Evolutionary conservation across 2,888 invertebrate species (phyloP), one percentile per base, ranked within the genome.

Genomic region (Macaria liturata): DNA sequence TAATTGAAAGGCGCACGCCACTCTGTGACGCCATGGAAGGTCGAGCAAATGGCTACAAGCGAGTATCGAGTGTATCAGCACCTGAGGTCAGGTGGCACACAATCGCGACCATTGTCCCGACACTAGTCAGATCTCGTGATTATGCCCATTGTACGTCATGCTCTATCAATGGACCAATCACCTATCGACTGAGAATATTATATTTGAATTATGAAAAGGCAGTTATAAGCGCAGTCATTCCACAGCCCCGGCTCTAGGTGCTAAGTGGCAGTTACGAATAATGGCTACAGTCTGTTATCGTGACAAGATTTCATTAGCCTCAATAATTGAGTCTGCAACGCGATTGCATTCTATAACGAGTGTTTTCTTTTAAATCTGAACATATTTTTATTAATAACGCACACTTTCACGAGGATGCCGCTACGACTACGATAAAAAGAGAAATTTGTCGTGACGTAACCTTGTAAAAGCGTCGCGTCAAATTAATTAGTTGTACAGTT

Each of bases 1-100:
- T 91, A 90, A 91, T 91, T 88, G 90, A 84, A 79, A 73, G 74
- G 77, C 80, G 82, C 90, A 90, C 91, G 90, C 89, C 79, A 88
- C 77, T 80, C 75, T 74, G 76, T 77, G 78, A 76, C 75, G 75
- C 74, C 78, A 74, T 71, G 71, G 76, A 81, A 85, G 76, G 82
- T 84, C 82, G 74, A 76, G 81, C 79, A 78, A 84, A 84, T 77
- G 76, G 77, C 75, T 74, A 72, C 72, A 76, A 69, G 69, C 70
- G 43, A 52, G 20, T 46, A 44, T 50, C 44, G 50, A 45, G 51
- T 30, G 9, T 42, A 42, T 61, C n/a, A 60, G 59, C 62, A 59
- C 62, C 68, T 62, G 61, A 63, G 60, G 59, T 57, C 3, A 55
- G 56, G 60, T 61, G 57, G 53, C 59, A 49, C 46, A 63, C 65